Evolutionary conservation across 1,140 invertebrate species (phyloP), one percentile per base, ranked within the genome.

Genomic region (Pachypeltis micranthus): DNA sequence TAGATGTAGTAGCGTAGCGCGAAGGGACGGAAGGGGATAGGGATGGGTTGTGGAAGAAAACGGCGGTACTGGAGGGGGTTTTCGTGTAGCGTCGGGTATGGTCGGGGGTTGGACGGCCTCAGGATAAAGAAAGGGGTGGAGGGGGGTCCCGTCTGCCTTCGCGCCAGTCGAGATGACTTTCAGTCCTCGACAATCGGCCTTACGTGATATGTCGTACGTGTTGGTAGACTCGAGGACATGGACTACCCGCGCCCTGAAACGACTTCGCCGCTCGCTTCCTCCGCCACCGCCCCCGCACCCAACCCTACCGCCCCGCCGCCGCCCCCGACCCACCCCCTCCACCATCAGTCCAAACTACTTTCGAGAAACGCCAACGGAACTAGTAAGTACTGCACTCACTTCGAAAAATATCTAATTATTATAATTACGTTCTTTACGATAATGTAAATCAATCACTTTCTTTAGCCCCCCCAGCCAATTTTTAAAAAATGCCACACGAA

Each of bases 311-410:
- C 47, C 54, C 68, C 69, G 68, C 59, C 64, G 70, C 26, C 26
- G 66, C 58, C 67, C 67, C 61, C 44, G 72, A 69, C 54, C 67
- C 71, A 21, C 66, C 70, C 47, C 63, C 61, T 44, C 68, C 65
- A n/a, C n/a, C n/a, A n/a, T 2, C 67, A 67, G 25, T 69, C 73
- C 56, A 76, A 74, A 68, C 78, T 78, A 61, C 69, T 79, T 65
- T 75, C 76, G 63, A 73, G 76, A 63, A 79, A 79, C 67, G 72
- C 75, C 69, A 79, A 78, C 67, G 76, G 77, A 68, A 78, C 76
- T 64, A 69, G 76, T 78, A 70, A 78, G 77, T 74, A 10, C 34
- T 39, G n/a, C n/a, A n/a, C n/a, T n/a, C n/a, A n/a, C n/a, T n/a
- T n/a, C n/a, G n/a, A n/a, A n/a, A n/a, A n/a, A n/a, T n/a, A n/a